phyloP scores from a whole-genome alignment of 2,797 vertebrate genomes.

The Odontamblyopus rebecca region DNA sequence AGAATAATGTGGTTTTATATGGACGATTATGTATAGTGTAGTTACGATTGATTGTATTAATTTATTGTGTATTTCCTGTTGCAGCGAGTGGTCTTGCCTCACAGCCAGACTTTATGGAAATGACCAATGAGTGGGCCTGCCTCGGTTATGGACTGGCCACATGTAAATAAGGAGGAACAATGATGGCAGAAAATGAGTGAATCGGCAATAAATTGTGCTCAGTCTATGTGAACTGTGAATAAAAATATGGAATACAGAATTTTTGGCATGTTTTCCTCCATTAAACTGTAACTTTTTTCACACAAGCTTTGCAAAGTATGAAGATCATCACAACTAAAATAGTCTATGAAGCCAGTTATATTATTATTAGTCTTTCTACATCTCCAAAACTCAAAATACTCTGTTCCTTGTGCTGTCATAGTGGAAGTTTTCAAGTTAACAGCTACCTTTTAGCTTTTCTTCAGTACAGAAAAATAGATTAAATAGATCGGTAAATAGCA shows the following conservation, averaged over 20 bases:
- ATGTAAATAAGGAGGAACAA: neutral
- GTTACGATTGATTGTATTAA: neutral
- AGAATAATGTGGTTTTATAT: neutral
- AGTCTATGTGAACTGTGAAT: neutral
- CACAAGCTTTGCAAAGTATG: neutral
- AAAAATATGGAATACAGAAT: neutral
- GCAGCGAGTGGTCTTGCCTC: constrained; percentile 8
- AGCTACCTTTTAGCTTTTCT: too few species aligned
- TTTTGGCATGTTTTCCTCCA: neutral
- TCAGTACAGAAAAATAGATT: too few species aligned
- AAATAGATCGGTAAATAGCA: too few species aligned
- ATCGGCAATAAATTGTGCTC: neutral
- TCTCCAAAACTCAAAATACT: too few species aligned
- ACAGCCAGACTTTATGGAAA: constrained; percentile 11
- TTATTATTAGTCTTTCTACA: too few species aligned
- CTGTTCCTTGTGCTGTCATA: too few species aligned
- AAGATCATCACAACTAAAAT: too few species aligned
- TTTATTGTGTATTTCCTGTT: neutral
- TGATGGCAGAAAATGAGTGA: neutral
- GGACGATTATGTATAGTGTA: neutral
- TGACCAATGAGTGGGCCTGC: constrained; percentile 14
- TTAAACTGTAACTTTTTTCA: neutral
- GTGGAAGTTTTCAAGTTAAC: too few species aligned
- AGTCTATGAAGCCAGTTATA: too few species aligned
- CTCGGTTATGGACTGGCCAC: constrained; percentile 5